These are phyloP conservation scores for Melieria omissa DNA, from an alignment of 2,888 invertebrate genomes.

Conservation along the genomic window DNA sequence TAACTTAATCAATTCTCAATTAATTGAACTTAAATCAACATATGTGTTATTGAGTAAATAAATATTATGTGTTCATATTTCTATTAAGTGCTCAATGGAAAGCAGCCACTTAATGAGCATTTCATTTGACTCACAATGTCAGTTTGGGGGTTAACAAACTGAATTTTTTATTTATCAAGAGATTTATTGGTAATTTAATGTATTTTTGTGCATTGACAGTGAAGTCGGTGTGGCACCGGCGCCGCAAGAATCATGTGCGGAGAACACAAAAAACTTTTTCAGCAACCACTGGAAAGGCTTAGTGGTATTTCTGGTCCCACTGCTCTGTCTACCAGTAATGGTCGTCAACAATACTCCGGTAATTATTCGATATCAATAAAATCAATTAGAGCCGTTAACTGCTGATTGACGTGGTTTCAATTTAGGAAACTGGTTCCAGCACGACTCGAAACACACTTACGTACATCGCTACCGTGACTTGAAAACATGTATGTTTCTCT, in stretches of 20 bases:
- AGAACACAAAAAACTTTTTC: slow-evolving; percentile 66
- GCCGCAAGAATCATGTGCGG: slow-evolving; percentile 36
- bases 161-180: neutral
- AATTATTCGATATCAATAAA: slow-evolving; percentile 52
- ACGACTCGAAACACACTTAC: neutral
- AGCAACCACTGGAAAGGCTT: slow-evolving; percentile 81
- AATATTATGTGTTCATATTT: too few species aligned
- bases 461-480: neutral
- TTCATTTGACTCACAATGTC: neutral
- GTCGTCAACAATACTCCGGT: slow-evolving; percentile 71
- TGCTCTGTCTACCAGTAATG: slow-evolving; percentile 77
- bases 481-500: neutral
- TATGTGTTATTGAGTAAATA: too few species aligned
- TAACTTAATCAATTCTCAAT: too few species aligned
- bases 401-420: slow-evolving; percentile 3
- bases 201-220: slow-evolving; percentile 4
- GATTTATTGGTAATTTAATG: neutral
- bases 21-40: too few species aligned
- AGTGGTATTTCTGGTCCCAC: slow-evolving; percentile 76
- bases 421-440: neutral
- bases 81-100: accelerated
- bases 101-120: neutral
- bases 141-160: neutral
- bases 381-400: neutral
- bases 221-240: slow-evolving; percentile 22